A percentile compares a stretch with the other conserved stretches of the same genome.
These are phyloP conservation scores for Bettongia penicillata DNA, from an alignment of 2,113 vertebrate species.

Conservation along the genomic window DNA sequence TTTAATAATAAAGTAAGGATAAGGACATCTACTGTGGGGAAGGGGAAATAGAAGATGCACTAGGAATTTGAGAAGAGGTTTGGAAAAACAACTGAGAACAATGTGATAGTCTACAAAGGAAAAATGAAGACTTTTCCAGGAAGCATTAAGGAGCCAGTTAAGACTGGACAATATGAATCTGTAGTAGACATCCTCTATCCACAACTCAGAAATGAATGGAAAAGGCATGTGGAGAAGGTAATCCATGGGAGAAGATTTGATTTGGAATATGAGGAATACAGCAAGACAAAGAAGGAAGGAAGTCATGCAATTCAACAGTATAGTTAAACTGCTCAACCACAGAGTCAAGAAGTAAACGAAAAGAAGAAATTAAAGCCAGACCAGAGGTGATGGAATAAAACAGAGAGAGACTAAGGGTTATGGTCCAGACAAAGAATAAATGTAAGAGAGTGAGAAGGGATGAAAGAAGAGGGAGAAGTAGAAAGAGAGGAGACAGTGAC, in stretches of 20 bases:
- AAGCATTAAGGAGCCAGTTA: not conserved
- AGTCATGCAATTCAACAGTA: not conserved
- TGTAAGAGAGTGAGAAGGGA: not conserved
- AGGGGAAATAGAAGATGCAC: not conserved
- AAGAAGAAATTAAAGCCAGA: not conserved
- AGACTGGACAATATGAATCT: not conserved
- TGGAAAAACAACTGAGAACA: not conserved
- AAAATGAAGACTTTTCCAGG: not conserved
- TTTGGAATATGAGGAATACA: not conserved
- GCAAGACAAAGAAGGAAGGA: not conserved
- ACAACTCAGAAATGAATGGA: not conserved
- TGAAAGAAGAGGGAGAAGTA: not conserved
- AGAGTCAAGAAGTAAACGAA: not conserved
- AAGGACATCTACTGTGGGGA: not conserved
- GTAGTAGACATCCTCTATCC: not conserved
- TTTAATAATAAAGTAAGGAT: not conserved
- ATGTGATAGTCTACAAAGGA: not conserved
- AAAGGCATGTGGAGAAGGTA: not conserved
- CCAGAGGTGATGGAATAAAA: not conserved
- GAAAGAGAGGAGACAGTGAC: not conserved
- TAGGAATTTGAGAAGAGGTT: not conserved
- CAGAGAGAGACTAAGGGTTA: not conserved
- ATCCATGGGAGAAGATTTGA: not conserved
- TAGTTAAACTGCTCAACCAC: not conserved
- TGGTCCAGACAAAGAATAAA: not conserved